Conservation (phyloP, 2,113 vertebrate genomes). For the Crotalus viridis region DNA sequence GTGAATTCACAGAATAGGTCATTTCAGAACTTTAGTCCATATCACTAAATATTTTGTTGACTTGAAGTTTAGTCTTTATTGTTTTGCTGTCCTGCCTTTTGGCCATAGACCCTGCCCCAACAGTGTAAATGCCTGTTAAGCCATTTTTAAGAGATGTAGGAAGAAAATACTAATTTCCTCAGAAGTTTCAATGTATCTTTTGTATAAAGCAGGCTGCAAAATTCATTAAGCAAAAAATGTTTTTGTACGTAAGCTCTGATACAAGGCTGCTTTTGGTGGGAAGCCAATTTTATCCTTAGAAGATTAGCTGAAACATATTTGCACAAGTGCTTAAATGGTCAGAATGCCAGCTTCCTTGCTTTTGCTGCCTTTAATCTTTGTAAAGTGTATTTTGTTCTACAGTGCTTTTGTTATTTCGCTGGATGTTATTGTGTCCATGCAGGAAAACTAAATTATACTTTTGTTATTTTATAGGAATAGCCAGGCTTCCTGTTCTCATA, state of each 20-base stretch:
- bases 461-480: not conserved
- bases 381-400: not conserved
- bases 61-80: not conserved
- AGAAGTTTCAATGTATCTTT: not conserved
- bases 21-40: not conserved
- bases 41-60: not conserved
- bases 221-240: not conserved
- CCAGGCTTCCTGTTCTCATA: not conserved
- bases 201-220: slow-evolving; percentile 20
- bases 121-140: not conserved
- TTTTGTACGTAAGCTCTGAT: slow-evolving; percentile 6
- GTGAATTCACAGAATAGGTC: not conserved
- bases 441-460: not conserved
- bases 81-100: not conserved
- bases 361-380: slow-evolving; percentile 26
- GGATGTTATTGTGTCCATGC: not conserved
- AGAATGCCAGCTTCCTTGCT: slow-evolving; percentile 41
- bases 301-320: slow-evolving; percentile 35
- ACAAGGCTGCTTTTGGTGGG: not conserved
- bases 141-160: fast-evolving
- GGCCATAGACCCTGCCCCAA: not conserved
- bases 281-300: slow-evolving; percentile 16
- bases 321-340: slow-evolving; percentile 20
- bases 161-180: not conserved
- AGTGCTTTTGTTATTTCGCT: slow-evolving; percentile 1